Evolutionary conservation across 2,797 vertebrate species (phyloP), one percentile per base, ranked within the genome.

Genomic region (Trematomus bernacchii): DNA sequence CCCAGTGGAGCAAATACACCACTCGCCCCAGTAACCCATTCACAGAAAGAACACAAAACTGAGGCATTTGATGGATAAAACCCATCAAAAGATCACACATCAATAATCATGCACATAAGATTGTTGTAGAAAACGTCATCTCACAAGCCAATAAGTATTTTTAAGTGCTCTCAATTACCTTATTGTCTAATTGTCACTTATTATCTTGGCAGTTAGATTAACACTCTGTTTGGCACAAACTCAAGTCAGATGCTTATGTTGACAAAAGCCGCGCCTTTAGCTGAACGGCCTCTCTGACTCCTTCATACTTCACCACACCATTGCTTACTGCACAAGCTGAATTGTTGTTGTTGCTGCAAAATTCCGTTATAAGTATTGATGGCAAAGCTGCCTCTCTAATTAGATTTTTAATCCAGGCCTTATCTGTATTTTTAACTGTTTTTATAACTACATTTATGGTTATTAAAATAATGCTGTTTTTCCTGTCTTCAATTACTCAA

Each of bases 151-250:
- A 51, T 50, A 40, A 47, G 33, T 40, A 2, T 6, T 46, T 48
- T 69, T 16, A 55, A 55, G n/a, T 11, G 5, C n/a, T 27, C 10
- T 40, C 3, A 47, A 5, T 44, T 8, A 23, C 14, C 64, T 14
- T 58, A 23, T 23, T 65, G n/a, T 58, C 66, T 77, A 71, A 21
- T 55, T 61, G 63, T 64, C 60, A 70, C 55, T 47, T 71, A 21
- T 51, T 44, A 18, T 68, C 66, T 76, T 70, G 61, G 52, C 64
- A 55, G 27, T 33, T 42, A 42, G n/a, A 62, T 63, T 15, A 68
- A 78, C 47, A 54, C 58, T 57, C 43, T 51, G 50, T 54, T 19
- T 73, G 81, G 63, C 55, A 69, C 50, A 54, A 57, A 54, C 69
- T 77, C 3, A 4, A 59, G 68, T 33, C 66, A 75, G 69, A 76